These are phyloP conservation scores for Leptinotarsa rubiginosa DNA, from an alignment of 2,888 invertebrate genomes.

Conservation along the genomic window DNA sequence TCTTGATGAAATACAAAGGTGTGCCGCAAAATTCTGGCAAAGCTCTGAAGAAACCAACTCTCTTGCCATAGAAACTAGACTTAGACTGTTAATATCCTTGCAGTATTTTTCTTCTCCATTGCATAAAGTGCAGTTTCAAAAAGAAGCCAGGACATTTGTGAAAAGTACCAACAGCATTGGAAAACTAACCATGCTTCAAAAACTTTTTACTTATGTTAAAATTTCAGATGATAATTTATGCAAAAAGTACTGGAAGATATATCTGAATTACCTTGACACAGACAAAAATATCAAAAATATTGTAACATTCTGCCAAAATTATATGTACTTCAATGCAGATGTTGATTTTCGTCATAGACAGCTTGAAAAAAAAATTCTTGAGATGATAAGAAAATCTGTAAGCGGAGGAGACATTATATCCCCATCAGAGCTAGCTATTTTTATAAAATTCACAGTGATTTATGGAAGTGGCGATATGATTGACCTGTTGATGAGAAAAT, in stretches of 20 bases:
- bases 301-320: constrained; percentile 67
- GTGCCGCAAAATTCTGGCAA: constrained; percentile 62
- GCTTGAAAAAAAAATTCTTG: constrained; percentile 66
- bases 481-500: constrained; percentile 56
- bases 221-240: constrained; percentile 66
- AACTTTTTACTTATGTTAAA: constrained; percentile 67
- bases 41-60: constrained; percentile 56
- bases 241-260: constrained; percentile 67
- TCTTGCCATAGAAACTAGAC: constrained; percentile 47
- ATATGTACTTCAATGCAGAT: constrained; percentile 70
- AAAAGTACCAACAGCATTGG: constrained; percentile 57
- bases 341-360: constrained; percentile 67
- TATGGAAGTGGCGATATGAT: constrained; percentile 36
- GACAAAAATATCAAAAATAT: constrained; percentile 57
- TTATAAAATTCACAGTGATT: constrained; percentile 40
- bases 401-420: constrained; percentile 60
- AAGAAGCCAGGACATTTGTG: constrained; percentile 60
- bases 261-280: constrained; percentile 60
- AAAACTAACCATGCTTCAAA: constrained; percentile 63
- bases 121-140: constrained; percentile 64
- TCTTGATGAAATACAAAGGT: constrained; percentile 63
- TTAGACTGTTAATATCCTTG: constrained; percentile 65
- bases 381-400: constrained; percentile 61
- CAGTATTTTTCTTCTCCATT: constrained; percentile 66
- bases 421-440: constrained; percentile 63